Evolutionary conservation across 1,140 invertebrate genomes (phyloP), one percentile per base, ranked within the genome.

Genomic region (Orchesella cincta): DNA sequence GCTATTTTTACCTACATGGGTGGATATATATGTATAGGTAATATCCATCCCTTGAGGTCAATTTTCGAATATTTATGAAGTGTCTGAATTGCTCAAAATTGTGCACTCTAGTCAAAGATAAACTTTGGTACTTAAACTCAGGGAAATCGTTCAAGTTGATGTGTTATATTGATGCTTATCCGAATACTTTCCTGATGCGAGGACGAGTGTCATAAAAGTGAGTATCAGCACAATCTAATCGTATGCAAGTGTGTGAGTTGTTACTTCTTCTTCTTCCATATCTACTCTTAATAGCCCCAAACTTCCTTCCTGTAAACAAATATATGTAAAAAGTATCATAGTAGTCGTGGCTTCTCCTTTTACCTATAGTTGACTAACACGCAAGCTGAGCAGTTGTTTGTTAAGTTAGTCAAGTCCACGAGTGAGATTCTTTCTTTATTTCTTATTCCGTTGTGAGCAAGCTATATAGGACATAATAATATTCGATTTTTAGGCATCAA

Each of bases 41-140:
- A 46, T 20, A 20, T 16, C 29, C n/a, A 5, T 67, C 62, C n/a
- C 62, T 31, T 8, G 62, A 29, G 62, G 26, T 31, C 31, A 31
- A 67, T 67, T 67, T 67, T 12, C 23, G 31, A 67, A 67, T 67
- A 67, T 67, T 67, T 67, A 67, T 67, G 31, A 16, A 67, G 28
- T 67, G 31, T 31, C 28, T 29, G 62, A 67, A 67, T 67, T 67
- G 31, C 28, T 67, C 26, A 67, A 67, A 67, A 67, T 67, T 67
- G 62, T 67, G n/a, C 8, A 33, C 62, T 12, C 8, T 67, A 5
- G 28, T 31, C 8, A 67, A 31, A 67, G 62, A 33, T 12, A 67
- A 67, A 67, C 62, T 67, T 67, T 67, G 8, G 8, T 31, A n/a
- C 62, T 67, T 67, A 57, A 57, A 14, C 23, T 46, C 39, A 46